Evolutionary conservation across 2,888 invertebrate genomes (phyloP), one percentile per base, ranked within the genome.

Genomic region (Chloroclysta siterata): DNA sequence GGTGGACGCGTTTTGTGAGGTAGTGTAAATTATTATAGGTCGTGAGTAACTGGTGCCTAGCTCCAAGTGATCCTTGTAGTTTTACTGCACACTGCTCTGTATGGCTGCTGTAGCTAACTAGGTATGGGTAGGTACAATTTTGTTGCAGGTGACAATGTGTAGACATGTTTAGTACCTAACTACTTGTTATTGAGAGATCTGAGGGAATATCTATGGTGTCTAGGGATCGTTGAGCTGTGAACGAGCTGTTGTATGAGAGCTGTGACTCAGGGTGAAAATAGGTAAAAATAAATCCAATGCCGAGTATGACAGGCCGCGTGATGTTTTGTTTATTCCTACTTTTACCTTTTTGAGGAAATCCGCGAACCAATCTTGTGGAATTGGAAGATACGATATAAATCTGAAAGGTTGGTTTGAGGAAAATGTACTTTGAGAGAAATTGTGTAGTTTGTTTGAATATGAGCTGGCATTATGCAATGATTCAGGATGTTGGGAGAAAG

Each of bases 211-310:
- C 22, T 22, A 2, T 22, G 1, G 22, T 22, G 22, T 22, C 1
- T 3, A 3, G 3, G 22, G 22, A 22, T 22, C 22, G 22, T 22
- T 3, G 22, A 4, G 33, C 33, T 6, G 33, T 33, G 17, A 47
- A 7, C 47, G n/a, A 47, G 54, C 52, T 39, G 17, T 15, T 33
- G n/a, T 42, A 2, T 5, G 0, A 48, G 41, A 39, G 50, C 63
- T 63, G 54, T 58, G 54, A 5, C 44, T 44, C 11, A 39, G 36
- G 36, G 15, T 5, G 58, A 57, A 69, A 71, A 71, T 73, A 68
- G 68, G 68, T 50, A 69, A 75, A 79, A 75, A 79, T 77, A 79
- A 77, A 76, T 78, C 70, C 65, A 58, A 72, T 67, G 69, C 65
- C 70, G 59, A 68, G 74, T 76, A 60, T 66, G 65, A 70, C 68